phyloP scores from a whole-genome alignment of 2,888 invertebrate species.

The Andrena hattorfiana region DNA sequence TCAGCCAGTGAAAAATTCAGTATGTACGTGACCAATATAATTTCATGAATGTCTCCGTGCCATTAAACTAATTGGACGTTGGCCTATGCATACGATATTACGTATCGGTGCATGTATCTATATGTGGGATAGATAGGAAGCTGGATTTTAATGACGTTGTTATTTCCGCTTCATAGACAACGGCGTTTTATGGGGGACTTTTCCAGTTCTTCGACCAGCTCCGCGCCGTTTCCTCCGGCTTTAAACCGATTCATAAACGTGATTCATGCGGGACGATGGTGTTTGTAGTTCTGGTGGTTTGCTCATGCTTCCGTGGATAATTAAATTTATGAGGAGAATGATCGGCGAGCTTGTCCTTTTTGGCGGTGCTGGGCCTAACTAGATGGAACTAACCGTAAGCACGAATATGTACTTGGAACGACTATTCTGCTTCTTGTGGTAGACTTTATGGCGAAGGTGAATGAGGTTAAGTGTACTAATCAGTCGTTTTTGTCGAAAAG shows the following conservation, averaged over 20 bases:
- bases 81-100: constrained; percentile 13
- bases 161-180: constrained; percentile 61
- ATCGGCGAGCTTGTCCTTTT: background rate
- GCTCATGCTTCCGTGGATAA: constrained; percentile 9
- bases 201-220: constrained; percentile 1
- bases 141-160: constrained; percentile 56
- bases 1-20: constrained; percentile 69
- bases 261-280: constrained; percentile 19
- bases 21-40: constrained; percentile 71
- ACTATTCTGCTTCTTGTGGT: too few relatives aligned
- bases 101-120: background rate
- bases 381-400: too few relatives aligned
- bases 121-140: constrained; percentile 18
- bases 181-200: constrained; percentile 16
- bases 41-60: constrained; percentile 71
- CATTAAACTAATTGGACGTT: constrained; percentile 76
- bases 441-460: too few relatives aligned
- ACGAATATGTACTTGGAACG: too few relatives aligned
- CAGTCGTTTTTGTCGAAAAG: too few relatives aligned
- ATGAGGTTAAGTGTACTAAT: too few relatives aligned
- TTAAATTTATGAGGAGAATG: constrained; percentile 9
- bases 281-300: background rate
- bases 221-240: constrained; percentile 13
- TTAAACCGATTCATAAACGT: constrained; percentile 19
- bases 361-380: too few relatives aligned